Evolutionary conservation across 2,888 invertebrate species (phyloP).

Genomic region (Vanessa cardui): DNA sequence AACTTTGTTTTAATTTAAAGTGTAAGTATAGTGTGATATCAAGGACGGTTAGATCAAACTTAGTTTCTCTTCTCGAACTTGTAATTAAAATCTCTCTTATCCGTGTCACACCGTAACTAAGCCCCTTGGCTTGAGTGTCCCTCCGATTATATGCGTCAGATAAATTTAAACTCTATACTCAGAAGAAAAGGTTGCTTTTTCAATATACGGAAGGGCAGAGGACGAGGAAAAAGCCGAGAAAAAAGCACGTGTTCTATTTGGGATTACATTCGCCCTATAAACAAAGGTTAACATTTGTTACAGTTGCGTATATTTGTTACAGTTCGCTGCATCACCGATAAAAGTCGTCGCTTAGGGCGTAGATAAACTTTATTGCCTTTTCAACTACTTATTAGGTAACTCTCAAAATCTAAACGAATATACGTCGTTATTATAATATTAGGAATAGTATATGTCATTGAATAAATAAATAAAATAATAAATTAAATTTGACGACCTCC

Average conservation of each 20-base stretch:
- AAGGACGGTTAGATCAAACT: conserved; percentile 44
- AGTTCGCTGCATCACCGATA: conserved; percentile 17
- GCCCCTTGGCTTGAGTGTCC: conserved; percentile 67
- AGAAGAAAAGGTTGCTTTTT: conserved; percentile 48
- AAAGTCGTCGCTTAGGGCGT: conserved; percentile 7
- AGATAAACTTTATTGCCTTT: conserved; percentile 6
- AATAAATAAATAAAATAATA: too few relatives aligned
- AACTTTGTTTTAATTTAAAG: not conserved
- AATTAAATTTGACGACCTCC: too few relatives aligned
- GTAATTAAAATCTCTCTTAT: conserved; percentile 79
- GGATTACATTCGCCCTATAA: conserved; percentile 78
- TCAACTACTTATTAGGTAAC: not conserved
- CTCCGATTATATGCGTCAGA: conserved; percentile 42
- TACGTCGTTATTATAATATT: not conserved
- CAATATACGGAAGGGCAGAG: conserved; percentile 37
- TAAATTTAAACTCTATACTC: conserved; percentile 47
- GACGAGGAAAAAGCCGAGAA: conserved; percentile 68
- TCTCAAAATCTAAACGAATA: not conserved
- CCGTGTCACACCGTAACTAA: conserved; percentile 75
- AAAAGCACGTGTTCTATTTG: conserved; percentile 82
- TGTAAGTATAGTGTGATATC: not conserved
- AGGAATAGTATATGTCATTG: too few relatives aligned
- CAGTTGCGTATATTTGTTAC: conserved; percentile 49
- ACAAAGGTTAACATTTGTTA: conserved; percentile 75
- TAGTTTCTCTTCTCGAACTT: conserved; percentile 59